Base-by-base conservation (phyloP, 2,888 invertebrate species). In the Hydriomena furcata region DNA sequence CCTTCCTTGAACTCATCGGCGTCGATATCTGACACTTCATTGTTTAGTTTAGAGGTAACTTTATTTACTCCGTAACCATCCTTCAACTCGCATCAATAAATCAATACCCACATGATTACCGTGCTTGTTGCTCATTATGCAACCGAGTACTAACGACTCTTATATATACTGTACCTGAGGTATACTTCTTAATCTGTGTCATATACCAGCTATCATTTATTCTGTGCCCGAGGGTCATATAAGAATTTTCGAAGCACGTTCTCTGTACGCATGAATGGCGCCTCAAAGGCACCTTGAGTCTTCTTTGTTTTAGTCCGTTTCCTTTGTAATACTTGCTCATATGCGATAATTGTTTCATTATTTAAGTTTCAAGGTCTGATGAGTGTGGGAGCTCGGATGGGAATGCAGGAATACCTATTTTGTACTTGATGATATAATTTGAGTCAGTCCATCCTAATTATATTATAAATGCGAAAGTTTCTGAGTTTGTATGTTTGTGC, bases 261-360 rank as follows among this genome's bases (percentile, higher is more conserved):
- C 68, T 73, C 65, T 65, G 60, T 51, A 66, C 66, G 63, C 72
- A 71, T 74, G 68, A 73, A 73, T 75, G 75, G 71, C 76, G 71
- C 66, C 69, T 61, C 73, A 81, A 80, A 76, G 82, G 73, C 85
- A 84, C 84, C 83, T 84, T 83, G 77, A 66, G 51, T 48, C 60
- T 68, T 60, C 70, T 69, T 71, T 75, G 75, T 79, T 74, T 75
- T 72, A 66, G 66, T 60, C 66, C 65, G 68, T 74, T 76, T 73
- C 74, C 68, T 74, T 73, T 71, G 70, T 68, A 65, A 62, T 65
- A 54, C 45, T 61, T 60, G n/a, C n/a, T n/a, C n/a, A n/a, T 65
- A 64, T 68, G 55, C 63, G 62, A 71, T 71, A 72, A 75, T 74
- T 73, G 67, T 70, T 66, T 59, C 56, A 61, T 65, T 65, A 59